A percentile compares a stretch with the other conserved stretches of the same genome.
Evolutionary conservation across 2,888 invertebrate species (phyloP).

Genomic region (Trachelus stipa): DNA sequence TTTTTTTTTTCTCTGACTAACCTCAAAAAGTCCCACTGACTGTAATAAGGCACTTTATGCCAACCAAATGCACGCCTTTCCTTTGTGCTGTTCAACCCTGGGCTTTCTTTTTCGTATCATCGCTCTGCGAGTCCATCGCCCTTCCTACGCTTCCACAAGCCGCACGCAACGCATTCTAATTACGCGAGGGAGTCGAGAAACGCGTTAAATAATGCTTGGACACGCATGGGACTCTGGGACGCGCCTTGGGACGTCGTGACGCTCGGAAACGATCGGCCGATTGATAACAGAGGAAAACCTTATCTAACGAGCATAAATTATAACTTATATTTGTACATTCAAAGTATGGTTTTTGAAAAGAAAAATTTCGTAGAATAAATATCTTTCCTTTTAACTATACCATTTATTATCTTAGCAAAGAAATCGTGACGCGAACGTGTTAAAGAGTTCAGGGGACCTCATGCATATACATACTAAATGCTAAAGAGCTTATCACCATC

Average conservation of each 20-base stretch:
- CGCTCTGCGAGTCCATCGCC: not conserved
- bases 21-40: not conserved
- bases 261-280: constrained; percentile 24
- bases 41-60: not conserved
- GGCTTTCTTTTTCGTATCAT: not conserved
- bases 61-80: not conserved
- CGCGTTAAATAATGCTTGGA: constrained; percentile 46
- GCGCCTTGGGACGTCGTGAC: constrained; percentile 26
- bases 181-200: constrained; percentile 27
- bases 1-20: not conserved
- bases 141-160: constrained; percentile 17
- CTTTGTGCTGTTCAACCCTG: not conserved
- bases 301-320: not conserved
- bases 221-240: constrained; percentile 28
- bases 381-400: not conserved
- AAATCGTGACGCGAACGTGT: not conserved
- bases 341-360: not conserved
- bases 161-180: constrained; percentile 49
- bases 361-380: not conserved
- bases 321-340: too few species aligned
- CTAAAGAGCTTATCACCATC: constrained; percentile 32
- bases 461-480: not conserved
- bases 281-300: not conserved
- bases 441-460: not conserved
- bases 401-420: not conserved